Evolutionary conservation across 2,888 invertebrate species (phyloP).

Genomic region (Entomobrya multifasciata): DNA sequence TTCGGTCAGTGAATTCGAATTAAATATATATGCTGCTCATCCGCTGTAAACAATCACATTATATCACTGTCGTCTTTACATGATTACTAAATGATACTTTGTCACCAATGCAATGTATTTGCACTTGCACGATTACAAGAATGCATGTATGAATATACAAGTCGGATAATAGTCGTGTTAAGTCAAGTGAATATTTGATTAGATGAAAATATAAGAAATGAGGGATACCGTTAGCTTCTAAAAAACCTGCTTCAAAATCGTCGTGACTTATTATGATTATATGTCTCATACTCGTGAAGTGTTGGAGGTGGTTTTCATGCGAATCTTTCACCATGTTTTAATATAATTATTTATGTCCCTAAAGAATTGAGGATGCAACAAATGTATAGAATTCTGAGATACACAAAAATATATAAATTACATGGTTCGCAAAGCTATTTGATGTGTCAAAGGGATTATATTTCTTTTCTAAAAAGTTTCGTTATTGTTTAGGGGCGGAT

Average conservation of each 20-base stretch:
- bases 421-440: no score
- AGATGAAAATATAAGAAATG: conserved; percentile 8
- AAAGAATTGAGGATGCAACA: no score
- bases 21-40: background rate
- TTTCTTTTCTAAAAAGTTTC: no score
- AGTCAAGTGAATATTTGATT: background rate
- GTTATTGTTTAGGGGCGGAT: no score
- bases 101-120: no score
- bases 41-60: background rate
- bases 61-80: background rate
- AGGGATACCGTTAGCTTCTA: conserved; percentile 54
- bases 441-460: no score
- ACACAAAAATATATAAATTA: no score
- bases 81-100: conserved; percentile 14
- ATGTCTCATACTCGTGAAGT: conserved; percentile 9
- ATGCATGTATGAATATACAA: background rate
- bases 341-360: conserved; percentile 18
- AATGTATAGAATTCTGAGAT: no score
- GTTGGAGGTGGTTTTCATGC: background rate
- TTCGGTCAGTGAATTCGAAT: conserved; percentile 53
- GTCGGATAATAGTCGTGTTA: background rate
- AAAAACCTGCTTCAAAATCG: conserved; percentile 53
- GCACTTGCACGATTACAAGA: no score
- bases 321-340: conserved; percentile 36
- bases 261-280: conserved; percentile 42